A percentile compares a stretch with the other conserved stretches of the same genome.
These are phyloP conservation scores for Picus viridis DNA, from an alignment of 2,797 vertebrate genomes.

Conservation along the genomic window DNA sequence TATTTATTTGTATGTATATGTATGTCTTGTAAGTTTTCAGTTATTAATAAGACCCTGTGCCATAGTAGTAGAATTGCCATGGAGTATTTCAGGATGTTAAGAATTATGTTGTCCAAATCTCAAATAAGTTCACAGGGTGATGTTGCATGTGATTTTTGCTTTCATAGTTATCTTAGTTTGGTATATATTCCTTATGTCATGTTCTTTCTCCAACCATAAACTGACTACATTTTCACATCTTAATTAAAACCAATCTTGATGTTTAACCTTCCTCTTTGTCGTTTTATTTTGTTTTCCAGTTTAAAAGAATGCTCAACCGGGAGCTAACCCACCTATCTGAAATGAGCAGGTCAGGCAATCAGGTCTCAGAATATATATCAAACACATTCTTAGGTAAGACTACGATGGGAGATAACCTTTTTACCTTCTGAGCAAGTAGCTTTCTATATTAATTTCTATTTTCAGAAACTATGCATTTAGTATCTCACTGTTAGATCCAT, in stretches of 20 bases:
- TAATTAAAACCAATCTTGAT: background rate
- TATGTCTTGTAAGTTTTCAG: background rate
- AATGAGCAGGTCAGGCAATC: slow-evolving; percentile 99
- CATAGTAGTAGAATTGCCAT: background rate
- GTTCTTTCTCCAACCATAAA: background rate
- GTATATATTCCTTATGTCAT: background rate
- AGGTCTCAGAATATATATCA: slow-evolving; percentile 98
- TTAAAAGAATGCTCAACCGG: slow-evolving; percentile 99
- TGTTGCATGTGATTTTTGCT: background rate
- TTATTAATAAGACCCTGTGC: background rate
- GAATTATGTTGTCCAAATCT: background rate
- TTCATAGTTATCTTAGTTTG: background rate
- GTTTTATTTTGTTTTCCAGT: slow-evolving; percentile 83
- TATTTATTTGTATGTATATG: background rate
- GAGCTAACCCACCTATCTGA: slow-evolving; percentile 97
- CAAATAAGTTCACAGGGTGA: background rate
- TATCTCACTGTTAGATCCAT: background rate
- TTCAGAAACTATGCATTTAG: background rate
- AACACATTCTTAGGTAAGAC: slow-evolving; percentile 97
- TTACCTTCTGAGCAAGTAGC: background rate
- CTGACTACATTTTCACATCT: background rate
- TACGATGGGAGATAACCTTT: background rate
- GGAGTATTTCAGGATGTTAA: background rate
- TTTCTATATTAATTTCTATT: background rate
- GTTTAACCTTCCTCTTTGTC: background rate